A percentile compares a stretch with the other conserved stretches of the same genome.
Evolutionary conservation across 2,797 vertebrate species (phyloP).

Genomic region (Babyrousa celebensis): DNA sequence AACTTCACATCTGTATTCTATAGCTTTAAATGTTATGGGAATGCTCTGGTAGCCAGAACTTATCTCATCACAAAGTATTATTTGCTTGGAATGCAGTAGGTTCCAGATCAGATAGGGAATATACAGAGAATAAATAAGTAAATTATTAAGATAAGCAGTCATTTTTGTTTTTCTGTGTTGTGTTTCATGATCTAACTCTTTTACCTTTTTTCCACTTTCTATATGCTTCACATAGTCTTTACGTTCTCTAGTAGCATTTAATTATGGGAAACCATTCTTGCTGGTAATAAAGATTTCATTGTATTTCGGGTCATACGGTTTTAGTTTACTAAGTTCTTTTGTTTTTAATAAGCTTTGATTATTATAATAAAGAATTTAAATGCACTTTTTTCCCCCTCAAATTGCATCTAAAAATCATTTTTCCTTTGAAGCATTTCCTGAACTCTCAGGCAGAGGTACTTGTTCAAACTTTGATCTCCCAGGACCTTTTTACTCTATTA

Average conservation of each 20-base stretch:
- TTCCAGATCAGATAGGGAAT: not conserved
- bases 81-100: not conserved
- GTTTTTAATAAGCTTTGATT: slow-evolving; percentile 24
- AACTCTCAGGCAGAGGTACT: not conserved
- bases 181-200: not conserved
- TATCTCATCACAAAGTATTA: not conserved
- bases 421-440: not conserved
- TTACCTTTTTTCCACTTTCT: not conserved
- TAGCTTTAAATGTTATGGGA: not conserved
- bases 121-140: not conserved
- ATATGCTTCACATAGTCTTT: not conserved
- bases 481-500: not conserved
- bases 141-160: not conserved
- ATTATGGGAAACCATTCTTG: not conserved
- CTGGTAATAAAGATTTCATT: not conserved
- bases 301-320: slow-evolving; percentile 1
- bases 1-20: not conserved
- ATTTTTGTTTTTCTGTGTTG: not conserved
- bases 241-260: not conserved
- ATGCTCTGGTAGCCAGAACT: not conserved
- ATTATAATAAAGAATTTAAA: slow-evolving; percentile 31
- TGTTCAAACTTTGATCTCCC: not conserved
- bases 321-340: not conserved
- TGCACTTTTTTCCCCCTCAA: not conserved
- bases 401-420: not conserved